Evolutionary conservation across 2,888 invertebrate genomes (phyloP).

Genomic region (Euplexia lucipara): DNA sequence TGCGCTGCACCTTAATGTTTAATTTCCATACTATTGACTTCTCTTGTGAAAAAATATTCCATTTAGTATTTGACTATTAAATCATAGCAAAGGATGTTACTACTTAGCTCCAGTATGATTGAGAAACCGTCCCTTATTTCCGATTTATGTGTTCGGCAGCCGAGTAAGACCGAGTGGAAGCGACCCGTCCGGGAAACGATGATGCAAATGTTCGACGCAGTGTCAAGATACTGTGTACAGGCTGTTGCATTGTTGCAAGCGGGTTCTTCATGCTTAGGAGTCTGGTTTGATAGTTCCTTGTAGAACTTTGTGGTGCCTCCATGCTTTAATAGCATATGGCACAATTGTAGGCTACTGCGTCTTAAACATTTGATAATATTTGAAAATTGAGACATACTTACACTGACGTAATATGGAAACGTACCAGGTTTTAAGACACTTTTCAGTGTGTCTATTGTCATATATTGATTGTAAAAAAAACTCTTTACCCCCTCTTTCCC

Average conservation of each 20-base stretch:
- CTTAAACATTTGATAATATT: too few species aligned
- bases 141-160: constrained; percentile 63
- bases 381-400: too few species aligned
- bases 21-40: too few species aligned
- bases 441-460: too few species aligned
- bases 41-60: background rate
- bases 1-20: too few species aligned
- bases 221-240: constrained; percentile 52
- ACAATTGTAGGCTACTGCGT: too few species aligned
- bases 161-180: constrained; percentile 58
- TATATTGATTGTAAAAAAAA: too few species aligned
- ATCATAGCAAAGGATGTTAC: constrained; percentile 53
- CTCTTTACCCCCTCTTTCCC: too few species aligned
- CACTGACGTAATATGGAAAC: too few species aligned
- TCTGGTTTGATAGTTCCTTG: background rate
- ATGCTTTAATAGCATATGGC: too few species aligned
- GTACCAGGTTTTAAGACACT: too few species aligned
- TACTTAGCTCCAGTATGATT: constrained; percentile 43
- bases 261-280: constrained; percentile 11
- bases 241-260: constrained; percentile 33
- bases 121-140: constrained; percentile 64
- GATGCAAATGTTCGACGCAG: constrained; percentile 74
- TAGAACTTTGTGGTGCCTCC: too few species aligned
- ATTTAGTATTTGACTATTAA: constrained; percentile 35
- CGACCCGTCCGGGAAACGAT: constrained; percentile 79